Evolutionary conservation across 1,140 invertebrate species (phyloP).

Genomic region (Galleria mellonella): DNA sequence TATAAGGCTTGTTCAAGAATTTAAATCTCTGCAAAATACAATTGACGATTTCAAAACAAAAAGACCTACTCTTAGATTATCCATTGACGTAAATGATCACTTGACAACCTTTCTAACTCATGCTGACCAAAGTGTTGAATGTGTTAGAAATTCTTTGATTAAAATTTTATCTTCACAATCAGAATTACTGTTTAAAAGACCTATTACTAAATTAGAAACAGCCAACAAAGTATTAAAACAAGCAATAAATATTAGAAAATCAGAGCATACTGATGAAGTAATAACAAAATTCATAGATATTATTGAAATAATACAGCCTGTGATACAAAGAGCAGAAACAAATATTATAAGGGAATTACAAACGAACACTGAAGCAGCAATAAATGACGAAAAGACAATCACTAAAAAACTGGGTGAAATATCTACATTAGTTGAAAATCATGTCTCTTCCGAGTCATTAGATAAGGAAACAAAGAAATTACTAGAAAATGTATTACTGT

Average conservation of each 20-base stretch:
- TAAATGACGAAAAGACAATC: neutral
- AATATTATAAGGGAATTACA: conserved; percentile 19
- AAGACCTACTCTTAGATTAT: conserved; percentile 15
- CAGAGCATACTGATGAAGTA: conserved; percentile 3
- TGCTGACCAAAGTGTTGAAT: conserved; percentile 28
- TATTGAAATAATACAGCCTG: conserved; percentile 13
- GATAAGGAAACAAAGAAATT: conserved; percentile 13
- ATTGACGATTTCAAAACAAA: conserved; percentile 37
- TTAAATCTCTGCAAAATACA: conserved; percentile 25
- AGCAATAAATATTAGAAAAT: conserved; percentile 4
- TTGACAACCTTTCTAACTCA: conserved; percentile 25
- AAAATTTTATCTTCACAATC: conserved; percentile 33
- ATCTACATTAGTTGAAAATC: conserved; percentile 8
- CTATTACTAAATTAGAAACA: conserved; percentile 17
- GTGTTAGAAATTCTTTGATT: conserved; percentile 25
- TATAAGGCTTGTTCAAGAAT: conserved; percentile 47
- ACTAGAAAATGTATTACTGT: conserved; percentile 20
- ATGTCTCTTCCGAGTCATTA: neutral
- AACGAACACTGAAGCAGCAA: neutral
- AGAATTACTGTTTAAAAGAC: conserved; percentile 29
- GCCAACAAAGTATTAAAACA: conserved; percentile 9
- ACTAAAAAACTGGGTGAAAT: conserved; percentile 14
- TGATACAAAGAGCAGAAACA: conserved; percentile 10
- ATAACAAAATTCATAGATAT: conserved; percentile 14
- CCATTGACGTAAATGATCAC: conserved; percentile 23